phyloP scores from a whole-genome alignment of 2,888 invertebrate species.

The Smittia sp. region DNA sequence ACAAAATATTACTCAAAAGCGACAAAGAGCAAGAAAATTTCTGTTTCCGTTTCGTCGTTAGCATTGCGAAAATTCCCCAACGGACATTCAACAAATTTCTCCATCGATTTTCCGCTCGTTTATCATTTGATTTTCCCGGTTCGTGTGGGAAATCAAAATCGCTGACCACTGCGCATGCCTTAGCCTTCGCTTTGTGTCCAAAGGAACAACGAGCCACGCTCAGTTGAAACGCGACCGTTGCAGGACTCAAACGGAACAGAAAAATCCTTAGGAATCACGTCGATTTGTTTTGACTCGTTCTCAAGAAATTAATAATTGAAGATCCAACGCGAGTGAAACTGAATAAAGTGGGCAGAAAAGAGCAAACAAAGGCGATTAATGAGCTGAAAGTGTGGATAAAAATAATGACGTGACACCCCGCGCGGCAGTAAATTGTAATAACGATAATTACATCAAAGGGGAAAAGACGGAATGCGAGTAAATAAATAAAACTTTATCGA shows the following conservation, averaged over 20 bases:
- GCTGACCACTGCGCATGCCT: not conserved
- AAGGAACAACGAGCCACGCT: not conserved
- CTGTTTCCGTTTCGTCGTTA: too few species aligned
- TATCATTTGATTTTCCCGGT: not conserved
- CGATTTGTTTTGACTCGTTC: not conserved
- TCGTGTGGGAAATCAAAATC: not conserved
- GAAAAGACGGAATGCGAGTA: slow-evolving; percentile 20
- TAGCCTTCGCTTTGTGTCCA: not conserved
- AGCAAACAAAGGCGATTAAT: not conserved
- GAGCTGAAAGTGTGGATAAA: not conserved
- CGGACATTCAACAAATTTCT: not conserved
- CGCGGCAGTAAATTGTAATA: slow-evolving; percentile 8
- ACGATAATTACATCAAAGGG: slow-evolving; percentile 29
- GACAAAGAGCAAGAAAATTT: too few species aligned
- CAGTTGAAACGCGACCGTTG: slow-evolving; percentile 30
- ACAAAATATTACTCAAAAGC: too few species aligned
- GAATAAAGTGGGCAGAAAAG: not conserved
- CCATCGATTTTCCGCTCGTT: not conserved
- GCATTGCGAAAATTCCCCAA: too few species aligned
- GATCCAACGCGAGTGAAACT: not conserved
- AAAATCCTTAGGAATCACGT: not conserved
- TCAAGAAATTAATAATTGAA: not conserved
- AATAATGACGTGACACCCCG: slow-evolving; percentile 30
- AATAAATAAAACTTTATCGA: slow-evolving; percentile 30
- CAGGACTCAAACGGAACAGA: not conserved